These are phyloP conservation scores for Coracopsis vasa DNA, from an alignment of 2,113 vertebrate species.

Conservation along the genomic window DNA sequence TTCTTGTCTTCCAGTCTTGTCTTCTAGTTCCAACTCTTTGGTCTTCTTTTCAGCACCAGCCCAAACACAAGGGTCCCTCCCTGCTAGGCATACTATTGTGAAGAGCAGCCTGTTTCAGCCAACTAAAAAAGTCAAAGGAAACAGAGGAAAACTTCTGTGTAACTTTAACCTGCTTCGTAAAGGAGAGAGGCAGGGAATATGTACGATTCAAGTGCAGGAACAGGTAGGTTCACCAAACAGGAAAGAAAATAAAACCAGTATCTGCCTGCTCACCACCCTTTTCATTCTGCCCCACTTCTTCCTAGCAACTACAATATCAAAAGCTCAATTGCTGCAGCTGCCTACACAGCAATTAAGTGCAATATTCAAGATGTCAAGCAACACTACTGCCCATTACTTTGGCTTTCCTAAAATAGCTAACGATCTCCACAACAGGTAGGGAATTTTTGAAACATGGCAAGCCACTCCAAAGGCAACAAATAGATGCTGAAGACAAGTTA, in stretches of 20 bases:
- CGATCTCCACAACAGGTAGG: background rate
- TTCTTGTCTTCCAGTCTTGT: background rate
- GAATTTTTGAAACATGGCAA: background rate
- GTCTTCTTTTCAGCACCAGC: background rate
- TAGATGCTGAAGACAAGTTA: background rate
- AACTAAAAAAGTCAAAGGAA: background rate
- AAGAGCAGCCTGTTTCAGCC: background rate
- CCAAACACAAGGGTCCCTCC: background rate
- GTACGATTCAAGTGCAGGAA: background rate
- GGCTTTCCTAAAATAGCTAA: background rate
- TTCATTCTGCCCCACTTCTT: background rate
- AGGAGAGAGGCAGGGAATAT: background rate
- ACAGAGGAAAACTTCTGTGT: background rate
- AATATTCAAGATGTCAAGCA: conserved; percentile 37
- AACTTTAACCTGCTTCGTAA: background rate
- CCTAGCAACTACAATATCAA: conserved; percentile 9
- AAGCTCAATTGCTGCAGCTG: conserved; percentile 25
- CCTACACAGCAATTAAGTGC: conserved; percentile 31
- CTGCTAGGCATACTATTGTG: background rate
- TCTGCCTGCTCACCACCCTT: background rate
- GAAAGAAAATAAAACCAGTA: background rate
- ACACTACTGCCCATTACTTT: conserved; percentile 26
- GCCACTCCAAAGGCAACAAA: conserved; percentile 14
- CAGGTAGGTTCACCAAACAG: background rate
- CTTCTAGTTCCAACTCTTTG: background rate